Evolutionary conservation across 2,888 invertebrate species (phyloP), one percentile per base, ranked within the genome.

Genomic region (Cotesia congregata): DNA sequence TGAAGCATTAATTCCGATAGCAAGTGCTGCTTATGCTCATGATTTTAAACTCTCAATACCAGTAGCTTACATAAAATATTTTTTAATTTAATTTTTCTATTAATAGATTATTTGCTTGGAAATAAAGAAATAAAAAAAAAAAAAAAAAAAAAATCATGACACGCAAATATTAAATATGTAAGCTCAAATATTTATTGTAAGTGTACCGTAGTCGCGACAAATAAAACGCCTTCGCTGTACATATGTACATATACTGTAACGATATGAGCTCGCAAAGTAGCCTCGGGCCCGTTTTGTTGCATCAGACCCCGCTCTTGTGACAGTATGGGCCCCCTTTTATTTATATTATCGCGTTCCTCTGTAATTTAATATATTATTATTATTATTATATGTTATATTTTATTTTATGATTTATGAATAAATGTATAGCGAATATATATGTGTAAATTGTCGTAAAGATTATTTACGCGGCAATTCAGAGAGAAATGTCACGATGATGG

Each of bases 201-300:
- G 4, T 12, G 50, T 50, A 50, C 50, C 7, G 50, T 62, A 17
- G 6, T 62, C 62, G 62, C 62, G 62, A 62, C 62, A 62, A 62
- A 62, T 62, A 62, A 62, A 62, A 62, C 62, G 62, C 62, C 62
- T 62, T 62, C 62, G 15, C 20, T 20, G 30, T 30, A 30, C 30
- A 30, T 30, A 30, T 30, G 30, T 30, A 30, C 30, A 30, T 30
- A 3, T 30, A 30, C 30, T 30, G 30, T 62, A 50, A 12, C 50
- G 50, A 12, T 62, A 30, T 30, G n/a, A 62, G 17, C 17, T 17
- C 15, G 20, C 20, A 20, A 50, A 50, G 50, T 12, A 50, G 62
- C 62, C 20, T 62, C 62, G 20, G 62, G 62, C 62, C 62, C 62
- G 62, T 50, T 50, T 50, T 1, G 50, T 62, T 62, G 62, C 62